Evolutionary conservation across 2,797 vertebrate species (phyloP).

Genomic region (Chloroceryle amazona): DNA sequence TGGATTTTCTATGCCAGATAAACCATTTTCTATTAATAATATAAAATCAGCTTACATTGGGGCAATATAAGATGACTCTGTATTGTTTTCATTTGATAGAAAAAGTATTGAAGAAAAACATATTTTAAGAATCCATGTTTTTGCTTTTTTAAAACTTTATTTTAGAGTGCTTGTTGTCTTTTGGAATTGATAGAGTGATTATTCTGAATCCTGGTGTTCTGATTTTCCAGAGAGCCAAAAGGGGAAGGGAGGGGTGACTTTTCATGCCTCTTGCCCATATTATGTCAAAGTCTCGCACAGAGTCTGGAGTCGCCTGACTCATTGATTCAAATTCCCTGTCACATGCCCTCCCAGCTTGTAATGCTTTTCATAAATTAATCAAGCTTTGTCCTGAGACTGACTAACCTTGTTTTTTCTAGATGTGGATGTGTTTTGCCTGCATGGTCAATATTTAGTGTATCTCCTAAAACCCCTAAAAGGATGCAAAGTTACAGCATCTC

Average conservation of each 20-base stretch:
- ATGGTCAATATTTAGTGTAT: background rate
- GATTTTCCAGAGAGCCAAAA: background rate
- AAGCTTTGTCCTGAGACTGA: background rate
- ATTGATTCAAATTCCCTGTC: background rate
- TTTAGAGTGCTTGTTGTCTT: background rate
- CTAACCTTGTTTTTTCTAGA: background rate
- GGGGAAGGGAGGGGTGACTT: background rate
- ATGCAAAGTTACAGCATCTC: background rate
- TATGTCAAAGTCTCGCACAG: background rate
- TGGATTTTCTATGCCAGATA: background rate
- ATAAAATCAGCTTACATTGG: background rate
- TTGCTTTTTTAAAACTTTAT: background rate
- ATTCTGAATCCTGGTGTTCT: background rate
- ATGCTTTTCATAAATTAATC: background rate
- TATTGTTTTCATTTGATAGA: background rate
- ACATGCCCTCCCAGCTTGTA: background rate
- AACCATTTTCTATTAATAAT: background rate
- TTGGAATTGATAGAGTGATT: background rate
- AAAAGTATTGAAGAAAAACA: background rate
- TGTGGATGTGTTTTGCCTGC: background rate
- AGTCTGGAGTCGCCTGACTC: background rate
- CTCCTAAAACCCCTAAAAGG: background rate
- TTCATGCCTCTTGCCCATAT: fast-evolving
- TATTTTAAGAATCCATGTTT: background rate
- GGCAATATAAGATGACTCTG: background rate